These are phyloP conservation scores for Grallaria varia DNA, from an alignment of 2,113 vertebrate species.

Conservation along the genomic window DNA sequence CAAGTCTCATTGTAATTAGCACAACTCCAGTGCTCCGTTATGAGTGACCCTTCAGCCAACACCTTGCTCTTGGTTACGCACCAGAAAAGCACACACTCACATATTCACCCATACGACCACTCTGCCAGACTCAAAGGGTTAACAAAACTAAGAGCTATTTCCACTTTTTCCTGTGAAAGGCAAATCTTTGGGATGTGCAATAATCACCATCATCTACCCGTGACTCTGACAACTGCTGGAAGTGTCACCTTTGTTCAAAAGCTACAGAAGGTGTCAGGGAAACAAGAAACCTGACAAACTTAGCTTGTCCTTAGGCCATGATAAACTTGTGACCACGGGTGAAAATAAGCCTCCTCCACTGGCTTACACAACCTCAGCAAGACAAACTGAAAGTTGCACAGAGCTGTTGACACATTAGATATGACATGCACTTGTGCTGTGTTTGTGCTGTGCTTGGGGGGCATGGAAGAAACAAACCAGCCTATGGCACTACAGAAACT, in stretches of 20 bases:
- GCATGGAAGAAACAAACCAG: not conserved
- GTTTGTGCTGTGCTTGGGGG: not conserved
- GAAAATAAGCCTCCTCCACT: not conserved
- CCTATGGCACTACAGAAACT: not conserved
- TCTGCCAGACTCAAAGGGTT: not conserved
- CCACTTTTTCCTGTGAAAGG: not conserved
- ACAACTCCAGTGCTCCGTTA: not conserved
- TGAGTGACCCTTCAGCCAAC: not conserved
- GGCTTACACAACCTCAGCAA: not conserved
- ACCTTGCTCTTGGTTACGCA: not conserved
- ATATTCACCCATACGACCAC: not conserved
- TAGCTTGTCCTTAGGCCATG: not conserved
- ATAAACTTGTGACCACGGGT: not conserved
- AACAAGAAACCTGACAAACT: not conserved
- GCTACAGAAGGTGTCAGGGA: not conserved
- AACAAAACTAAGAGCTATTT: not conserved
- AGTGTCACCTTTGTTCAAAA: not conserved
- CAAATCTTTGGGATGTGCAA: not conserved
- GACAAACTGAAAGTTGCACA: not conserved
- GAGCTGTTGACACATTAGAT: not conserved
- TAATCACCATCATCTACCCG: not conserved
- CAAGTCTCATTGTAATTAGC: not conserved
- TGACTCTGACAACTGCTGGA: not conserved
- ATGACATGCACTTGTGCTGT: accelerated
- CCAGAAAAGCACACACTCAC: not conserved